Evolutionary conservation across 2,888 invertebrate species (phyloP).

Genomic region (Theretra japonica): DNA sequence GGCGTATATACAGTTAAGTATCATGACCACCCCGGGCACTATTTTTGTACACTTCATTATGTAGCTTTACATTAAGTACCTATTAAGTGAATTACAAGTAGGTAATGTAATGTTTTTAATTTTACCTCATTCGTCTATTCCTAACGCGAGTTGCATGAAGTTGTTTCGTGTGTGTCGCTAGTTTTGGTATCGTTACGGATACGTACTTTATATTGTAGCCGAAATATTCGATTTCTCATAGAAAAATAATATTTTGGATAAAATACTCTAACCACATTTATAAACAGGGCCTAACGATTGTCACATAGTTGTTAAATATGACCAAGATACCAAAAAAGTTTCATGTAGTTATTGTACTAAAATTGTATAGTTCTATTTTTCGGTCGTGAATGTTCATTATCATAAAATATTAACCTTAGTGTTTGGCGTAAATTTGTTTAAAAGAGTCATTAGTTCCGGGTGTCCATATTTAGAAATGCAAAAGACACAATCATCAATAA

Average conservation of each 20-base stretch:
- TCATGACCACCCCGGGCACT: constrained; percentile 62
- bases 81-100: constrained; percentile 55
- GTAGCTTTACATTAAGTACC: constrained; percentile 61
- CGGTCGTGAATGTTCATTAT: constrained; percentile 35
- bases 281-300: constrained; percentile 71
- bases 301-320: constrained; percentile 61
- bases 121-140: constrained; percentile 76
- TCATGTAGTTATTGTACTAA: constrained; percentile 65
- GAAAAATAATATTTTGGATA: constrained; percentile 47
- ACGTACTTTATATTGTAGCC: constrained; percentile 46
- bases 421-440: constrained; percentile 7
- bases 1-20: constrained; percentile 63
- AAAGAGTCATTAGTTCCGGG: constrained; percentile 13
- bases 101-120: constrained; percentile 54
- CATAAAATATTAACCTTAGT: constrained; percentile 36
- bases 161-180: constrained; percentile 58
- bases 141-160: constrained; percentile 60
- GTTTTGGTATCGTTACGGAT: constrained; percentile 66
- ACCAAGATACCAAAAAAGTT: constrained; percentile 58
- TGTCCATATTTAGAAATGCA: not conserved
- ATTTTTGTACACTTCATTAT: constrained; percentile 66
- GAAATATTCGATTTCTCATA: constrained; percentile 50
- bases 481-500: constrained; percentile 1
- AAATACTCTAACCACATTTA: constrained; percentile 47
- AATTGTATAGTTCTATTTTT: constrained; percentile 53